A percentile compares a stretch with the other conserved stretches of the same genome.
These are phyloP conservation scores for Spermophilus dauricus DNA, from an alignment of 2,113 vertebrate genomes.

Conservation along the genomic window DNA sequence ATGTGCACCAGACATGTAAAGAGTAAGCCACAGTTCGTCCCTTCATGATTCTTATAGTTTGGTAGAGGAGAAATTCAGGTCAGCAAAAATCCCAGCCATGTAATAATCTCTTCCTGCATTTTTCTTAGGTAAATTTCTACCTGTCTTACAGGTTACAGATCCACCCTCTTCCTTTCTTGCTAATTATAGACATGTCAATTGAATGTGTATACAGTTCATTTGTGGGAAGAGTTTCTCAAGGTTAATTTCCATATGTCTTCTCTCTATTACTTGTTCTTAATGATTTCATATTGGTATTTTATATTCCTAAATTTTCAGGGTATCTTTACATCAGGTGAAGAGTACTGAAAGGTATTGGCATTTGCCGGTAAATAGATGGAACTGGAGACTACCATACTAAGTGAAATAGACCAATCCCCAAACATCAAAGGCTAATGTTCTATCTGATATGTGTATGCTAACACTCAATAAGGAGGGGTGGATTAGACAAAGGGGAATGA, in stretches of 20 bases:
- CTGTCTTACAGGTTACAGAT: background rate
- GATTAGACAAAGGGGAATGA: too few relatives aligned
- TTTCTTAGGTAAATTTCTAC: background rate
- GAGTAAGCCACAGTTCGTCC: background rate
- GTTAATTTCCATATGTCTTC: background rate
- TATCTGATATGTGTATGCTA: too few relatives aligned
- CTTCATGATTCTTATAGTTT: background rate
- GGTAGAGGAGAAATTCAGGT: background rate
- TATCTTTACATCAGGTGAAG: constrained; percentile 8
- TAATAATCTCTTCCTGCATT: background rate
- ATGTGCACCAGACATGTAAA: background rate
- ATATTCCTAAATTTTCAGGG: background rate
- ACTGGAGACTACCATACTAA: too few relatives aligned
- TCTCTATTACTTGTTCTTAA: background rate
- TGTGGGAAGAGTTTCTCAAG: background rate
- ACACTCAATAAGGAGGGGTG: too few relatives aligned
- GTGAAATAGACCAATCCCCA: too few relatives aligned
- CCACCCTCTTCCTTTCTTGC: background rate
- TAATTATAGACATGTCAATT: background rate
- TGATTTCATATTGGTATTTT: constrained; percentile 17
- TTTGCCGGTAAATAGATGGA: too few relatives aligned
- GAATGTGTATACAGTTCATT: background rate
- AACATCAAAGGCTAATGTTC: too few relatives aligned
- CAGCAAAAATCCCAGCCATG: background rate
- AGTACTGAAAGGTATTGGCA: background rate